These are phyloP conservation scores for Oegoconia quadripuncta DNA, from an alignment of 2,888 invertebrate species.

Conservation along the genomic window DNA sequence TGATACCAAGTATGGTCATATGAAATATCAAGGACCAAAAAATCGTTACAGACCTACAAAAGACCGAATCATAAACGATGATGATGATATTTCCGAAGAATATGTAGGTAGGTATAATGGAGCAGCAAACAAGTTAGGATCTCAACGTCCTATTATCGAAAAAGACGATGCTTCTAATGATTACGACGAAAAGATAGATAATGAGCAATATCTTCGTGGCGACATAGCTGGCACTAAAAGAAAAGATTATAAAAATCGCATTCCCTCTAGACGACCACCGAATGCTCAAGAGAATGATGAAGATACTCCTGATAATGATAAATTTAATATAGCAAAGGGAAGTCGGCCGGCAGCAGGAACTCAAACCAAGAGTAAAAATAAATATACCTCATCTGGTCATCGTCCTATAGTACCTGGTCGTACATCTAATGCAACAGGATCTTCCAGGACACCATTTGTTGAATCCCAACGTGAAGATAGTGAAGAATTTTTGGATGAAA, in stretches of 20 bases:
- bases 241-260: too few species aligned
- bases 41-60: constrained; percentile 13
- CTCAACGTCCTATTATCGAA: constrained; percentile 4
- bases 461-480: background rate
- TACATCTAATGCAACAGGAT: background rate
- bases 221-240: too few species aligned
- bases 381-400: background rate
- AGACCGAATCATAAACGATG: constrained; percentile 7
- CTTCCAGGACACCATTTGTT: background rate
- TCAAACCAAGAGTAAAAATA: too few species aligned
- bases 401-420: background rate
- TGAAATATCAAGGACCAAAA: constrained; percentile 36
- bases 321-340: too few species aligned
- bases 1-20: constrained; percentile 56
- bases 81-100: constrained; percentile 14
- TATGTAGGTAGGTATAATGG: background rate
- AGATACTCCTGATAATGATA: background rate
- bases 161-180: background rate
- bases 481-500: background rate
- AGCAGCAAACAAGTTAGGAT: constrained; percentile 5
- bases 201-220: too few species aligned
- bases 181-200: background rate
- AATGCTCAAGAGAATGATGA: too few species aligned
- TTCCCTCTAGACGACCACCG: too few species aligned
- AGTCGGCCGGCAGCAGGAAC: too few species aligned